Conservation (phyloP, 2,888 invertebrate genomes). For the Tipula confusa region DNA sequence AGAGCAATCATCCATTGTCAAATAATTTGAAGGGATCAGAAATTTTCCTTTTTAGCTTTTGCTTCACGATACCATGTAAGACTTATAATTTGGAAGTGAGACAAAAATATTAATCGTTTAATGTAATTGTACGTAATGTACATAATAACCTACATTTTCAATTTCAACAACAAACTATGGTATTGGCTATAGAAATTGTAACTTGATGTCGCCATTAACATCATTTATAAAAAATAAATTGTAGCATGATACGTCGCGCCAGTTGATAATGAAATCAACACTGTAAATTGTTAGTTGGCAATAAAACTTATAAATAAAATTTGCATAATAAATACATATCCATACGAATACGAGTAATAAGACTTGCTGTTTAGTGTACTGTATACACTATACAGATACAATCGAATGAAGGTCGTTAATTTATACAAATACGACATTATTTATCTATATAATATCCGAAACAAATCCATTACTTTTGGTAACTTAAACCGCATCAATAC, state of each 20-base stretch:
- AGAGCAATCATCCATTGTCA: too few species aligned
- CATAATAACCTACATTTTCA: not conserved
- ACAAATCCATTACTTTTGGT: not conserved
- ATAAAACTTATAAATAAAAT: not conserved
- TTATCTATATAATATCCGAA: not conserved
- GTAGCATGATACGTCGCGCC: not conserved
- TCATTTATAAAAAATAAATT: not conserved
- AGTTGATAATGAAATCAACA: not conserved
- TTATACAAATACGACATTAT: not conserved
- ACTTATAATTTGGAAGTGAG: too few species aligned
- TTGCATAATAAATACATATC: not conserved
- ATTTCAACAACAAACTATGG: too few species aligned
- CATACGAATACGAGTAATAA: too few species aligned
- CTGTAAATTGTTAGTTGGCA: not conserved
- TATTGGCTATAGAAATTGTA: too few species aligned
- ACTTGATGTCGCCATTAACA: too few species aligned
- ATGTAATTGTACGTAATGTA: not conserved
- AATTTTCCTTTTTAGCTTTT: too few species aligned
- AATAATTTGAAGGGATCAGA: too few species aligned
- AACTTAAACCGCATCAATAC: not conserved
- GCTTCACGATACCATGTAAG: too few species aligned
- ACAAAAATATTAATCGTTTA: not conserved
- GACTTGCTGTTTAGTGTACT: too few species aligned
- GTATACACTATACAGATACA: not conserved
- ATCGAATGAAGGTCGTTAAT: not conserved